Conservation (phyloP, 1,140 invertebrate genomes). For the Sycophaga agraensis region DNA sequence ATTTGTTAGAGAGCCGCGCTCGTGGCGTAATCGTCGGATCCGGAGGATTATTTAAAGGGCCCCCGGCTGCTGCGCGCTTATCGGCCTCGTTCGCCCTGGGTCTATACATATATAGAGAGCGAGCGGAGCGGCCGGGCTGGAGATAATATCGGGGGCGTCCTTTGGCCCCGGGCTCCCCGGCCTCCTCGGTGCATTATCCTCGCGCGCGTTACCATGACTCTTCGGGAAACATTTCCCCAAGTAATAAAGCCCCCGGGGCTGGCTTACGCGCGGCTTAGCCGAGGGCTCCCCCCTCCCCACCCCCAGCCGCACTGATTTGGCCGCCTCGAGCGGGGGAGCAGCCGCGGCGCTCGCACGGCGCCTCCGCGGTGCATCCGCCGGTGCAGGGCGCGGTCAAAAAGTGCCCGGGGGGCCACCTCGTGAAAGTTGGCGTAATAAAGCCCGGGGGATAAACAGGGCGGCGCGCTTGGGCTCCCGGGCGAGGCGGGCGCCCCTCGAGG, state of each 20-base stretch:
- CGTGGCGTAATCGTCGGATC: slow-evolving; percentile 21
- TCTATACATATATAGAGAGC: slow-evolving; percentile 1
- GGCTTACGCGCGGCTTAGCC: slow-evolving; percentile 16
- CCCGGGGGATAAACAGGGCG: no score
- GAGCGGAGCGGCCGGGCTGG: not conserved
- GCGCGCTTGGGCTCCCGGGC: no score
- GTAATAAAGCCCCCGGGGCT: slow-evolving; percentile 15
- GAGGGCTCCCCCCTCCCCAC: no score
- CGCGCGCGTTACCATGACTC: slow-evolving; percentile 25
- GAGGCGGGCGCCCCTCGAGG: not conserved
- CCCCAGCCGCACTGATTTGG: no score
- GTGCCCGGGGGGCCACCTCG: no score
- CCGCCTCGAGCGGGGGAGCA: no score
- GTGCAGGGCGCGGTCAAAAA: no score
- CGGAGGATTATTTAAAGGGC: slow-evolving; percentile 27
- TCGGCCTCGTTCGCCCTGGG: not conserved
- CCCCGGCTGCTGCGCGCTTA: slow-evolving; percentile 15
- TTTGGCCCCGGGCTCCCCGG: slow-evolving; percentile 8
- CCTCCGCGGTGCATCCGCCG: no score
- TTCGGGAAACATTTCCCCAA: slow-evolving; percentile 21
- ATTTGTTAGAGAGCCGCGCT: slow-evolving; percentile 10
- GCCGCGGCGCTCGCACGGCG: no score
- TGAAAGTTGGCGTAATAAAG: no score
- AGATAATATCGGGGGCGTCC: slow-evolving; percentile 31
- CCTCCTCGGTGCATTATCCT: slow-evolving; percentile 16